Conservation (phyloP, 2,113 vertebrate species). For the Nanorana parkeri region DNA sequence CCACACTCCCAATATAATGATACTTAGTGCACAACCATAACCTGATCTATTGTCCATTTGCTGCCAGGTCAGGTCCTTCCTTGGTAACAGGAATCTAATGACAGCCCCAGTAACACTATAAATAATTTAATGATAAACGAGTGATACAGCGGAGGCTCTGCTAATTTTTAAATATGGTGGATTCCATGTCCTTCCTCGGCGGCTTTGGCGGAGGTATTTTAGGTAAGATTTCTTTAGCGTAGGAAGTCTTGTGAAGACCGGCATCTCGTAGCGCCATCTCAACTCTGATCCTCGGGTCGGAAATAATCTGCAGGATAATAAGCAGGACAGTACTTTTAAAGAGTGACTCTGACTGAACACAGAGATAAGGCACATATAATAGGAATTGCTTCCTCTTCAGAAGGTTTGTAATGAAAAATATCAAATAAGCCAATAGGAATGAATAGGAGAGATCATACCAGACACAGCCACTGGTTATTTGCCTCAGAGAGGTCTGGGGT, state of each 20-base stretch:
- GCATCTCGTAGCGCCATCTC: slow-evolving; percentile 88
- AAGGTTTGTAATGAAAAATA: too few species aligned
- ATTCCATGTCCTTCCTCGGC: slow-evolving; percentile 84
- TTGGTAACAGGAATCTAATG: not conserved
- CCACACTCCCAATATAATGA: not conserved
- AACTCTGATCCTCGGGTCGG: slow-evolving; percentile 86
- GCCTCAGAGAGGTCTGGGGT: too few species aligned
- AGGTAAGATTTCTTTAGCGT: slow-evolving; percentile 83
- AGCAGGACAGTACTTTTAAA: slow-evolving; percentile 1
- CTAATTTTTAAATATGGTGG: slow-evolving; percentile 74
- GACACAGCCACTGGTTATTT: too few species aligned
- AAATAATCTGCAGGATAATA: slow-evolving; percentile 78
- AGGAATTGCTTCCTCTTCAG: too few species aligned
- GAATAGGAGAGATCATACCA: too few species aligned
- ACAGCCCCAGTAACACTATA: not conserved
- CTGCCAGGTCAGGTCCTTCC: not conserved
- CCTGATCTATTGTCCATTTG: not conserved
- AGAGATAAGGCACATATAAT: not conserved
- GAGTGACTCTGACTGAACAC: not conserved
- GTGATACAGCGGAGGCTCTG: not conserved
- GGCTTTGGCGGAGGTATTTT: slow-evolving; percentile 80
- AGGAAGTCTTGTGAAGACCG: slow-evolving; percentile 83
- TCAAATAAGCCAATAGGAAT: too few species aligned
- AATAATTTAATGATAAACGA: not conserved
- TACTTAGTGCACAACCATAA: slow-evolving; percentile 17